Evolutionary conservation across 2,797 vertebrate species (phyloP).

Genomic region (Xenopus petersii): DNA sequence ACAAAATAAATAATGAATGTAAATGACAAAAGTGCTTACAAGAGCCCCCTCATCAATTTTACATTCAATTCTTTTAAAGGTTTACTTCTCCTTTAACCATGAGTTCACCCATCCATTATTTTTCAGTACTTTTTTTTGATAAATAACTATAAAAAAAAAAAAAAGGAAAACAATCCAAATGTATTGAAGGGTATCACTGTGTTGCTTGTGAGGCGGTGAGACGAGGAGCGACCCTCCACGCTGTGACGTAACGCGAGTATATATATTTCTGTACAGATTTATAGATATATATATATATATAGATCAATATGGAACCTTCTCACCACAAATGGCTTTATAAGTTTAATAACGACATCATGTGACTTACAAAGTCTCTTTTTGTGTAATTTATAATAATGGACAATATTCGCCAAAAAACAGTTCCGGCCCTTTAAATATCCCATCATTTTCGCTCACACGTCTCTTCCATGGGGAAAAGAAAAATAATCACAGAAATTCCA

Average conservation of each 20-base stretch:
- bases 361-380: no score
- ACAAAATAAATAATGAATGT: no score
- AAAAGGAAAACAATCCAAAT: conserved; percentile 9
- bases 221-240: background rate
- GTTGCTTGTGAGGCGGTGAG: conserved; percentile 8
- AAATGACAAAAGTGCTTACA: no score
- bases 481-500: background rate
- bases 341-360: background rate
- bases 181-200: conserved; percentile 18
- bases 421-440: no score
- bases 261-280: conserved; percentile 25
- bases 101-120: conserved; percentile 7
- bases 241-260: conserved; percentile 12
- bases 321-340: background rate
- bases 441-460: background rate
- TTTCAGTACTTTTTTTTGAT: conserved; percentile 16
- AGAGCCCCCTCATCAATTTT: no score
- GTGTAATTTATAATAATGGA: no score
- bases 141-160: conserved; percentile 21
- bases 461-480: no score
- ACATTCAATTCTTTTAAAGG: no score
- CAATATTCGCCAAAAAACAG: no score
- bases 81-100: background rate
- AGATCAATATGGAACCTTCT: background rate
- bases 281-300: conserved; percentile 23